Percentiles rank a stretch among this genome's conserved stretches.
phyloP scores from a whole-genome alignment of 1,140 invertebrate species.

The Ceratosolen fusciceps region DNA sequence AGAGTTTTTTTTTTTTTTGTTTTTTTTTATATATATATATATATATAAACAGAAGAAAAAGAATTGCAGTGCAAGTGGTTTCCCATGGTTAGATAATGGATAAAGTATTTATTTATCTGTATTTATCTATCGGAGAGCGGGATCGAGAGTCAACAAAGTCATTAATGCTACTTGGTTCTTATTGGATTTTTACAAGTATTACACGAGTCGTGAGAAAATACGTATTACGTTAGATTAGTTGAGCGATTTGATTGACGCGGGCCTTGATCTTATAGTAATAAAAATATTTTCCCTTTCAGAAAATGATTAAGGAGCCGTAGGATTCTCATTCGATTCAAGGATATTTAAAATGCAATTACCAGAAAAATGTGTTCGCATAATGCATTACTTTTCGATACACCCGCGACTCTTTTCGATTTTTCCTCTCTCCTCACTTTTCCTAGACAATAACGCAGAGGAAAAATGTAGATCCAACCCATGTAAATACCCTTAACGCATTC shows the following conservation, averaged over 20 bases:
- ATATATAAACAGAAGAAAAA: too few relatives aligned
- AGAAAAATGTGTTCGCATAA: constrained; percentile 14
- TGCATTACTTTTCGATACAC: too few relatives aligned
- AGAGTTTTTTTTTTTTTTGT: neutral
- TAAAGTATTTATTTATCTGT: neutral
- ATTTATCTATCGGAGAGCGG: neutral
- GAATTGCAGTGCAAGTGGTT: neutral
- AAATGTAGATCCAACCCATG: neutral
- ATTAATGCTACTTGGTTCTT: neutral
- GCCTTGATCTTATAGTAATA: neutral
- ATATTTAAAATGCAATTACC: constrained; percentile 14
- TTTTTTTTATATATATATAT: too few relatives aligned
- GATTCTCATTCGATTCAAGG: constrained; percentile 19
- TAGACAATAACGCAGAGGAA: neutral
- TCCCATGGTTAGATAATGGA: neutral
- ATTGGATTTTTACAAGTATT: constrained; percentile 23
- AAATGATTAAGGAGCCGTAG: neutral
- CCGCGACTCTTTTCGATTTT: too few relatives aligned
- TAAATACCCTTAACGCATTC: neutral
- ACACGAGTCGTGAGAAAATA: constrained; percentile 25
- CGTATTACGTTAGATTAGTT: neutral
- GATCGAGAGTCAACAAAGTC: neutral
- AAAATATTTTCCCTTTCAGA: neutral
- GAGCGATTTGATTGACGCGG: neutral
- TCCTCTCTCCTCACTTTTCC: too few relatives aligned